Conservation (phyloP, 2,797 vertebrate genomes). For the Rhabdomys pumilio region DNA sequence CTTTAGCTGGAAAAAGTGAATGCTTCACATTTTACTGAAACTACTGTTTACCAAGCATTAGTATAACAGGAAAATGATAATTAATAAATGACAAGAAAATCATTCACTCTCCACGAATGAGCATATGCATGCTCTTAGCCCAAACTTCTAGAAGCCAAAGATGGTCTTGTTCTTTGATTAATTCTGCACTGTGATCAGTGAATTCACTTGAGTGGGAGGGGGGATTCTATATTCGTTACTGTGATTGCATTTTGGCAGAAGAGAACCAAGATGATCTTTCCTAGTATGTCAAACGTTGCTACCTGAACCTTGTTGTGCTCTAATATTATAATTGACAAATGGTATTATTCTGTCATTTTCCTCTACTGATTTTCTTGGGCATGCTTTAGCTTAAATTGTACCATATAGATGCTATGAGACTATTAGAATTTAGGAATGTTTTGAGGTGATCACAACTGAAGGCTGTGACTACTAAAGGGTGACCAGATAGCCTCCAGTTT, state of each 20-base stretch:
- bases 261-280: slow-evolving; percentile 64
- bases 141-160: slow-evolving; percentile 38
- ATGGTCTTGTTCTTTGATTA: slow-evolving; percentile 3
- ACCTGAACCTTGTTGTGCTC: not conserved
- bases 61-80: slow-evolving; percentile 10
- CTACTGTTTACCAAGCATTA: slow-evolving; percentile 37
- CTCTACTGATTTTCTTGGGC: not conserved
- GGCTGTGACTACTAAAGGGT: not conserved
- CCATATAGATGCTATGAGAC: not conserved
- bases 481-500: not conserved
- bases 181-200: slow-evolving; percentile 26
- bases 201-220: not conserved
- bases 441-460: not conserved
- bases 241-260: slow-evolving; percentile 68
- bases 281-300: slow-evolving; percentile 27
- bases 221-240: slow-evolving; percentile 68
- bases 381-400: slow-evolving; percentile 18
- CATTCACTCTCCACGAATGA: not conserved
- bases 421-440: not conserved
- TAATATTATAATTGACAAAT: slow-evolving; percentile 31
- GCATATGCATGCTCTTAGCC: not conserved
- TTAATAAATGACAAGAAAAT: not conserved
- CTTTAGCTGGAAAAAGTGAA: slow-evolving; percentile 39
- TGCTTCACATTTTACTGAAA: not conserved
- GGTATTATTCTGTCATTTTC: slow-evolving; percentile 19